Conservation (phyloP, 2,888 invertebrate species). For the Tupiocoris notatus region DNA sequence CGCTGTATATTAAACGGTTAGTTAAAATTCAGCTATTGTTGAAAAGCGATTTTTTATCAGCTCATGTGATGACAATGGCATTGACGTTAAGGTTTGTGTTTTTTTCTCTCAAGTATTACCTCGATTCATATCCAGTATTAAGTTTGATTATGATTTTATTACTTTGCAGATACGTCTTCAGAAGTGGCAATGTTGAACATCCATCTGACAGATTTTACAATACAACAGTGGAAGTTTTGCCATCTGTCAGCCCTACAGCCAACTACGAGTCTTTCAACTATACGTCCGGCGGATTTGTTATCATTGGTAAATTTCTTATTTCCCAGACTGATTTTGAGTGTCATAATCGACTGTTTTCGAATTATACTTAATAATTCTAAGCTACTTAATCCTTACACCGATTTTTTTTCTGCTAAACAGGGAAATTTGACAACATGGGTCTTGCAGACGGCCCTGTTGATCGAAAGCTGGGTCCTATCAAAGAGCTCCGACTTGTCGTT, state of each 20-base stretch:
- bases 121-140: too few relatives aligned
- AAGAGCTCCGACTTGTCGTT: slow-evolving; percentile 72
- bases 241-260: slow-evolving; percentile 43
- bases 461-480: slow-evolving; percentile 66
- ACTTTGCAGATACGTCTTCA: slow-evolving; percentile 74
- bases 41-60: background rate
- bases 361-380: too few relatives aligned
- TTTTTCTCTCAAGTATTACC: too few relatives aligned
- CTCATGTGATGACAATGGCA: too few relatives aligned
- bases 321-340: too few relatives aligned
- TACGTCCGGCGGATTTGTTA: slow-evolving; percentile 67
- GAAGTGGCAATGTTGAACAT: slow-evolving; percentile 88
- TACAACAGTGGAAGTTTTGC: slow-evolving; percentile 76
- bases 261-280: slow-evolving; percentile 55
- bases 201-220: slow-evolving; percentile 84
- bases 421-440: slow-evolving; percentile 76
- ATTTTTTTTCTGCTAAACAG: slow-evolving; percentile 53
- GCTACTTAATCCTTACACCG: background rate
- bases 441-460: slow-evolving; percentile 72
- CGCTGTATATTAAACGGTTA: slow-evolving; percentile 53
- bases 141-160: too few relatives aligned
- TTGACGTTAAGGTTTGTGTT: too few relatives aligned
- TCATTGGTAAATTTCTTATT: slow-evolving; percentile 65
- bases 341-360: background rate
- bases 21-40: background rate